Evolutionary conservation across 2,797 vertebrate genomes (phyloP), one percentile per base, ranked within the genome.

Genomic region (Chanos chanos): DNA sequence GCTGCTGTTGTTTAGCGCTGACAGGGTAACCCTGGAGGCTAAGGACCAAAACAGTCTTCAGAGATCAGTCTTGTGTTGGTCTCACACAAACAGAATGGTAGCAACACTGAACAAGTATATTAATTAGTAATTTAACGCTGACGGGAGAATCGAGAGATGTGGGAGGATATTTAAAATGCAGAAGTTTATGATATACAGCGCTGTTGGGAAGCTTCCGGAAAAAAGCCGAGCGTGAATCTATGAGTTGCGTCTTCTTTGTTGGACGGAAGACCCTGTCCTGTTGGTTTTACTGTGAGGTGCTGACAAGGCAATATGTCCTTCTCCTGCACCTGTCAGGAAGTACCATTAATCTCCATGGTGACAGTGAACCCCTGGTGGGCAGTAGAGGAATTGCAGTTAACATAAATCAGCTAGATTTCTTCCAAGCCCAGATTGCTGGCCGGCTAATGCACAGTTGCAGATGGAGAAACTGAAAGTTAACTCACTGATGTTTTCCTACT

Each of bases 251-350:
- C 28, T n/a, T 47, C n/a, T 45, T 24, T 10, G 40, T 28, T 53
- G 40, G 24, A 37, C 10, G n/a, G 15, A 7, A 44, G 37, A 52
- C 19, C 59, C 62, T 44, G 9, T 16, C 15, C 43, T 33, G n/a
- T 48, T 57, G 53, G 71, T 33, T 8, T 34, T 22, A 36, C 34
- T 7, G 13, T 36, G 40, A 68, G 78, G 67, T 76, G 76, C 66
- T 86, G 85, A 83, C 80, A 81, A 77, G 74, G 76, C 78, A 79
- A 80, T 79, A 72, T 73, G 77, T 77, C 70, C 73, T 82, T 81
- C 57, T 37, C 85, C 77, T 82, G 73, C 85, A 86, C 85, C 85
- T 86, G 79, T 86, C 85, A 87, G 76, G 76, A 64, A 70, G 64
- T 62, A 71, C 66, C 75, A 78, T 86, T 85, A 83, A 87, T 85